Conservation (phyloP, 2,113 vertebrate species). For the Cinclus cinclus region DNA sequence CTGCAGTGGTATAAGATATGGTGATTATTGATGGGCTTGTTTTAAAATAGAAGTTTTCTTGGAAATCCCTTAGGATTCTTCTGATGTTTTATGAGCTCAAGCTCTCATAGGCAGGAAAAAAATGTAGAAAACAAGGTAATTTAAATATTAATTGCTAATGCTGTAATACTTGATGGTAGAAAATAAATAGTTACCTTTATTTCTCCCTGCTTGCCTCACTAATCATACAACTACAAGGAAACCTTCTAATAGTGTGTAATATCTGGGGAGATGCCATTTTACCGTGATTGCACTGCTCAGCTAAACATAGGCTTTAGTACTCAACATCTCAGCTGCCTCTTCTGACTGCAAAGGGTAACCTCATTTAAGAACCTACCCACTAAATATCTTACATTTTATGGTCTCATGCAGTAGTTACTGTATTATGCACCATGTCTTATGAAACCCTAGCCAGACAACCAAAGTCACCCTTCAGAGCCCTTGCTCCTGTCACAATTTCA, state of each 20-base stretch:
- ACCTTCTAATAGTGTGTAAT: not conserved
- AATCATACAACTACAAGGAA: constrained; percentile 8
- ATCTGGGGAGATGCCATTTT: constrained; percentile 12
- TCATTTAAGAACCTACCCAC: not conserved
- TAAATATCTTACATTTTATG: not conserved
- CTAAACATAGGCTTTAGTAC: not conserved
- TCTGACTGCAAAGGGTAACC: not conserved
- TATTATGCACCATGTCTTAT: fast-evolving
- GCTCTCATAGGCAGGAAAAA: not conserved
- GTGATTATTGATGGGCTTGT: not conserved
- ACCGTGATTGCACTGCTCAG: not conserved
- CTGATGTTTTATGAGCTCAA: not conserved
- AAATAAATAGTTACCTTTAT: constrained; percentile 35
- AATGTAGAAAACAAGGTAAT: not conserved
- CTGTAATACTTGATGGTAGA: not conserved
- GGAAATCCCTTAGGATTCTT: not conserved
- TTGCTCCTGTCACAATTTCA: not conserved
- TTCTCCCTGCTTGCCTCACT: not conserved
- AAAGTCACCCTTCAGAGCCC: not conserved
- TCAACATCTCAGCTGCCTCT: not conserved
- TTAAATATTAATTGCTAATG: constrained; percentile 33
- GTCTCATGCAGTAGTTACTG: not conserved
- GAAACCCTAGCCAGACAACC: not conserved
- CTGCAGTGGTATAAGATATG: not conserved
- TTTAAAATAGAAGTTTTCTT: not conserved